Evolutionary conservation across 2,888 invertebrate species (phyloP), one percentile per base, ranked within the genome.

Genomic region (Amblyjoppa fuscipennis): DNA sequence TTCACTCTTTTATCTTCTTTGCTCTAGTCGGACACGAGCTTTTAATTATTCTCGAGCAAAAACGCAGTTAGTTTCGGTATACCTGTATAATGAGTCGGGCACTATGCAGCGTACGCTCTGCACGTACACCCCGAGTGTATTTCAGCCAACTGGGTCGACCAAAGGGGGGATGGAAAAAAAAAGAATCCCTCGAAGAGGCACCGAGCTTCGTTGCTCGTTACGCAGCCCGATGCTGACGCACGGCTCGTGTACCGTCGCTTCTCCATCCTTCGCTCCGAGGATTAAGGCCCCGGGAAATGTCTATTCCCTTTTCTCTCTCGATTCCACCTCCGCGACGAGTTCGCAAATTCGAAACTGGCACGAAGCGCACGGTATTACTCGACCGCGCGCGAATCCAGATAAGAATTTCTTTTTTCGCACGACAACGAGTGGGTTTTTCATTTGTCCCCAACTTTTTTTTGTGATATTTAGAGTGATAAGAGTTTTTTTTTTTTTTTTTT

Each of bases 41-140:
- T 85, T 85, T 85, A 85, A 85, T 82, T 85, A 85, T 82, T 85
- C 82, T 73, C 79, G 79, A 76, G 68, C 68, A 77, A 84, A 84
- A 84, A 76, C 68, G 66, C 68, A 73, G 84, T 84, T 84, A 81
- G 76, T 81, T 81, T 76, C 68, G 56, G 71, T 70, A 80, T 76
- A 79, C 64, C n/a, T 16, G 53, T 83, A 78, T 41, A 78, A 70
- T 56, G 79, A 78, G 38, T 56, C 49, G 34, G 16, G 25, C 51
- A 71, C 69, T 49, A 66, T 49, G 31, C 38, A 59, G n/a, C 25
- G 64, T 31, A 69, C 34, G 80, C 64, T 71, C 64, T 71, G 38
- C 51, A 81, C 70, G 77, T 78, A 66, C 41, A 41, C 74, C 56
- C 7, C 70, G 69, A 70, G 77, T 79, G 68, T 75, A 79, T 79